Conservation (phyloP, 1,140 invertebrate species). For the Drosophila obscura region DNA sequence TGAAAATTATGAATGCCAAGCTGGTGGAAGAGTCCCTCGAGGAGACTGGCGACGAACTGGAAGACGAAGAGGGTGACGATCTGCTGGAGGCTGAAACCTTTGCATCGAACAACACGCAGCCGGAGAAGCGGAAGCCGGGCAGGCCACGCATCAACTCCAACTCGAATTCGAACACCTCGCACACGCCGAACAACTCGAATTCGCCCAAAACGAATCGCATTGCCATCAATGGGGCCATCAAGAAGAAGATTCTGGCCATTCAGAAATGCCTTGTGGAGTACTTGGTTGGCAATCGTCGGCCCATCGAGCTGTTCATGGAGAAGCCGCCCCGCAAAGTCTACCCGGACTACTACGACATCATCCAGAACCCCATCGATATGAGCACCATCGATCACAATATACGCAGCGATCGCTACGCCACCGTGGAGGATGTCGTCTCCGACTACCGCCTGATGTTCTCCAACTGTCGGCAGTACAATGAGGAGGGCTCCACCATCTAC, state of each 20-base stretch:
- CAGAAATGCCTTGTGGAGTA: conserved; percentile 91
- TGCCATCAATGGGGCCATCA: conserved; percentile 84
- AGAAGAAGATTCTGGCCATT: conserved; percentile 89
- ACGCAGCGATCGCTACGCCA: conserved; percentile 88
- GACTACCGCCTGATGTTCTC: conserved; percentile 95
- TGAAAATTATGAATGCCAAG: conserved; percentile 80
- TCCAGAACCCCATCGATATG: conserved; percentile 97
- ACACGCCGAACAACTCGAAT: conserved; percentile 70
- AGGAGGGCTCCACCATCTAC: conserved; percentile 97
- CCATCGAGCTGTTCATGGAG: conserved; percentile 97
- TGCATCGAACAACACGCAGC: conserved; percentile 36
- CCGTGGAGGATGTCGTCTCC: conserved; percentile 86
- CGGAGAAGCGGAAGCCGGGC: conserved; percentile 79
- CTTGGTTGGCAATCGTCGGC: conserved; percentile 91
- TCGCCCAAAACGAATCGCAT: conserved; percentile 78
- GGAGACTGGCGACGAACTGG: conserved; percentile 69
- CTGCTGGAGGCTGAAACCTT: conserved; percentile 47
- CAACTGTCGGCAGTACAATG: conserved; percentile 98
- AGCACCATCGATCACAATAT: conserved; percentile 96
- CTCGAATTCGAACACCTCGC: conserved; percentile 84
- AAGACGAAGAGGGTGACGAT: conserved; percentile 66
- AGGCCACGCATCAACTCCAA: conserved; percentile 84
- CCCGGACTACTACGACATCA: conserved; percentile 98
- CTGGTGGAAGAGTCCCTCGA: conserved; percentile 78
- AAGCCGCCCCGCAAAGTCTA: conserved; percentile 98